Conservation (phyloP, 2,113 vertebrate species). For the Ranitomeya variabilis region DNA sequence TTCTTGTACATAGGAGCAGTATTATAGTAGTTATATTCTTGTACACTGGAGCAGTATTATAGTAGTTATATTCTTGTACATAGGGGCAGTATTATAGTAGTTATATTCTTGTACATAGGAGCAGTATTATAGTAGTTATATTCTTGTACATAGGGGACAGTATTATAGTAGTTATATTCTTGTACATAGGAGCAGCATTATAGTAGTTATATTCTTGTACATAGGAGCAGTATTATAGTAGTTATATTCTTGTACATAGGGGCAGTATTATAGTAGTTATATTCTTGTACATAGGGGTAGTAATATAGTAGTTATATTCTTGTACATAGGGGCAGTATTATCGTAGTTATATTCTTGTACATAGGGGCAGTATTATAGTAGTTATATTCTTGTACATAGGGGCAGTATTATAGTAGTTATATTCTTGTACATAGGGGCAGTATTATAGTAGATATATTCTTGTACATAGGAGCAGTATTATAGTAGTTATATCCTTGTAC, state of each 20-base stretch:
- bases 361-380: conserved; percentile 1
- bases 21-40: not conserved
- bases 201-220: not conserved
- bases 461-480: not conserved
- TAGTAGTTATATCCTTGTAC: not conserved
- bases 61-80: not conserved
- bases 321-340: not conserved
- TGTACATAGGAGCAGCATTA: not conserved
- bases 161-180: conserved; percentile 1
- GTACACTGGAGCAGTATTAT: not conserved
- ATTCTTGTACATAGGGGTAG: not conserved
- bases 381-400: not conserved
- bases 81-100: not conserved
- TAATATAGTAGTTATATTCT: not conserved
- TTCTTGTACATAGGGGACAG: not conserved
- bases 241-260: not conserved
- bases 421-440: not conserved
- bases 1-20: not conserved
- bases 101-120: no score
- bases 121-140: conserved; percentile 3
- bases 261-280: not conserved
- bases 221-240: not conserved
- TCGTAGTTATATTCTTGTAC: not conserved
- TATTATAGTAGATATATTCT: not conserved
- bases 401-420: conserved; percentile 1